A percentile compares a stretch with the other conserved stretches of the same genome.
phyloP scores from a whole-genome alignment of 2,888 invertebrate species.

The Acanthosoma haemorrhoidale region DNA sequence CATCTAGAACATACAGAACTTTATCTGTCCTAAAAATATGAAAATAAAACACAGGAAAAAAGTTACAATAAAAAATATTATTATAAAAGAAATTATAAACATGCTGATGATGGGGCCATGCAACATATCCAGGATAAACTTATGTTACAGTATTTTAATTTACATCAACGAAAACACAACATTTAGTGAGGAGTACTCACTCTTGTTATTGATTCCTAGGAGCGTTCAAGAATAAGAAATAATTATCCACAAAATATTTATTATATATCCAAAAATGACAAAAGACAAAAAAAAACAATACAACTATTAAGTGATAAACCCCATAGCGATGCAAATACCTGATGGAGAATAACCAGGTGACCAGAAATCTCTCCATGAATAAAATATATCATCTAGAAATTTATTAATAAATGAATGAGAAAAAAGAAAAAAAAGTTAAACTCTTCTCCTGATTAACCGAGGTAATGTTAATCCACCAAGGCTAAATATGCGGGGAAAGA shows the following conservation, averaged over 20 bases:
- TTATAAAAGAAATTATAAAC: background rate
- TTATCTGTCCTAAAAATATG: no score
- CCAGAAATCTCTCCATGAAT: slow-evolving; percentile 30
- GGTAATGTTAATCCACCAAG: no score
- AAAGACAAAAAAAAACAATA: slow-evolving; percentile 42
- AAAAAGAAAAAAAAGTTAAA: background rate
- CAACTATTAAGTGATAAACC: slow-evolving; percentile 3
- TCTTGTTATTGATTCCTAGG: slow-evolving; percentile 44
- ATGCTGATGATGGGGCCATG: slow-evolving; percentile 10
- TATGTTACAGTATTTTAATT: background rate
- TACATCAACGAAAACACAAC: slow-evolving; percentile 31
- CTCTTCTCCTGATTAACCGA: no score
- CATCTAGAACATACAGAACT: no score
- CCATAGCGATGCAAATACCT: slow-evolving; percentile 15
- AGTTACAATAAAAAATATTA: no score
- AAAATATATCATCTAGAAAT: slow-evolving; percentile 29
- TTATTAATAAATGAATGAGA: slow-evolving; percentile 4
- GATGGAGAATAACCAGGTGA: slow-evolving; percentile 25
- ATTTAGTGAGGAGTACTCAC: slow-evolving; percentile 39
- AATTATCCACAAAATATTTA: slow-evolving; percentile 48
- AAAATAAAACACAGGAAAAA: background rate
- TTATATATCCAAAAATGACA: slow-evolving; percentile 47
- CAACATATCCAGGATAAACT: slow-evolving; percentile 9
- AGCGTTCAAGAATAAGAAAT: slow-evolving; percentile 45
- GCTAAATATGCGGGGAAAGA: no score